These are phyloP conservation scores for Formica aserva DNA, from an alignment of 2,888 invertebrate species.

Conservation along the genomic window DNA sequence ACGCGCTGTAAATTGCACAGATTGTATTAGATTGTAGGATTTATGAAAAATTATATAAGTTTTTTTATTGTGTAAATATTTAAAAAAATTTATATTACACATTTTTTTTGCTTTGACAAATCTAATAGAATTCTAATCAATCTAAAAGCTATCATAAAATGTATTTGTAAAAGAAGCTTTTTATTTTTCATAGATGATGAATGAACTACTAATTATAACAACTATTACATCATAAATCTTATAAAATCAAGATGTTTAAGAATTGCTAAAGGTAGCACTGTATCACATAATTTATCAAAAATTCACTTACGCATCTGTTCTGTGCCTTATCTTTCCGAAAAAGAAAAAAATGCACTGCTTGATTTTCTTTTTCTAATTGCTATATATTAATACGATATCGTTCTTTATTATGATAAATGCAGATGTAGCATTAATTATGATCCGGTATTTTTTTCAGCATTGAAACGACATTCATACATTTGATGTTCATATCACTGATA, in stretches of 20 bases:
- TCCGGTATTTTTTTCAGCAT: neutral
- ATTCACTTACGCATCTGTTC: too few relatives aligned
- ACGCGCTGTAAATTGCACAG: too few relatives aligned
- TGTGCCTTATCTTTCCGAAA: too few relatives aligned
- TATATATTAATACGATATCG: too few relatives aligned
- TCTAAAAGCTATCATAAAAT: neutral
- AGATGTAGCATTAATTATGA: neutral
- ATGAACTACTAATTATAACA: neutral
- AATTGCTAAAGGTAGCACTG: neutral
- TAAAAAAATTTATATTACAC: neutral
- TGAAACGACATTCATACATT: neutral
- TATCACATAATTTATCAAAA: too few relatives aligned
- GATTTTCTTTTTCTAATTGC: too few relatives aligned
- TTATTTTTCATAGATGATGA: neutral
- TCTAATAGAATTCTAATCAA: neutral
- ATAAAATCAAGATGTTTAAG: neutral
- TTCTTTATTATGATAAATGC: neutral
- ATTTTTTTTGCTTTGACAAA: neutral
- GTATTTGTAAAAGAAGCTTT: neutral
- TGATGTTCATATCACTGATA: neutral
- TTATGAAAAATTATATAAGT: too few relatives aligned
- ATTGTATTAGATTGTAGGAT: too few relatives aligned
- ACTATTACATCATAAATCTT: neutral
- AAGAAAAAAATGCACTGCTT: too few relatives aligned
- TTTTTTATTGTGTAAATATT: neutral